These are phyloP conservation scores for Palaemon carinicauda DNA, from an alignment of 1,140 invertebrate genomes.

Conservation along the genomic window DNA sequence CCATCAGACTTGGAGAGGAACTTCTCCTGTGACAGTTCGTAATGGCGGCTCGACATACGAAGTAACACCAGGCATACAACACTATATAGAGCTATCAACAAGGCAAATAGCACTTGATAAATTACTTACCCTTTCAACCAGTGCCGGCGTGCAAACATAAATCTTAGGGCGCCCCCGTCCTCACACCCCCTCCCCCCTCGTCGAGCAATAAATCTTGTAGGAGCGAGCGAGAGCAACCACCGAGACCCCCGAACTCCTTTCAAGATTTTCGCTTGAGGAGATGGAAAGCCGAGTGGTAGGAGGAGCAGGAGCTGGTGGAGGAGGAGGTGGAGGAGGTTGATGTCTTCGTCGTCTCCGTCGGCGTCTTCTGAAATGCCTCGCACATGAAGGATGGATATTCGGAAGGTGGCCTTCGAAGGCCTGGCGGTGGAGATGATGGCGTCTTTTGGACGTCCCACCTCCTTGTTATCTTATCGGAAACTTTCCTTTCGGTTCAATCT, in stretches of 20 bases:
- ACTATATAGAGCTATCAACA: slow-evolving; percentile 55
- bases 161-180: slow-evolving; percentile 15
- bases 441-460: not conserved
- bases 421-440: not conserved
- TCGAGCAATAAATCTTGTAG: slow-evolving; percentile 56
- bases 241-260: slow-evolving; percentile 10
- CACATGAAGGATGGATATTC: slow-evolving; percentile 26
- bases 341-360: no score
- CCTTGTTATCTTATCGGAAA: not conserved
- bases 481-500: not conserved
- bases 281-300: no score
- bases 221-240: slow-evolving; percentile 40
- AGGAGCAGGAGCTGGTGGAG: no score
- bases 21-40: slow-evolving; percentile 39
- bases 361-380: not conserved
- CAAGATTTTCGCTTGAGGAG: no score
- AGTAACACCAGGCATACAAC: slow-evolving; percentile 47
- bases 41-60: slow-evolving; percentile 41
- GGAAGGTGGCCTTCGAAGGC: not conserved
- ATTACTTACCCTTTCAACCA: slow-evolving; percentile 56
- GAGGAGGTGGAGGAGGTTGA: no score
- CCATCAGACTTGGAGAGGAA: not conserved
- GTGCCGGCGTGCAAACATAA: slow-evolving; percentile 54
- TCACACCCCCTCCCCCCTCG: slow-evolving; percentile 19
- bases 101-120: slow-evolving; percentile 57